Percentiles rank a stretch among this genome's conserved stretches.
Evolutionary conservation across 1,140 invertebrate genomes (phyloP).

Genomic region (Ceratina japonica): DNA sequence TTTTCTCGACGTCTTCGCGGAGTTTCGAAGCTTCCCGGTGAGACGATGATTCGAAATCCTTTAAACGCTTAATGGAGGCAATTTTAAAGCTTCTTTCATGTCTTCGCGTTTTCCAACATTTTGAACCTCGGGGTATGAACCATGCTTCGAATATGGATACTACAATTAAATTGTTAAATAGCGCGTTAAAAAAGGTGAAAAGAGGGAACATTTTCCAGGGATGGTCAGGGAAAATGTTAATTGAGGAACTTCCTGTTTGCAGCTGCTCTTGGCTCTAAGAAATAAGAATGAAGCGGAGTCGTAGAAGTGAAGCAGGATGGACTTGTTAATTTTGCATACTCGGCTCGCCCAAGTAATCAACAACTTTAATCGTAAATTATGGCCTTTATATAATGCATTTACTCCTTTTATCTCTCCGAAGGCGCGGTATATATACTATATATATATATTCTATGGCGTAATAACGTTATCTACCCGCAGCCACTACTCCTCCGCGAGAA

Average conservation of each 20-base stretch:
- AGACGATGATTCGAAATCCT: conserved; percentile 12
- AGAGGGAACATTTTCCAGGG: too few species aligned
- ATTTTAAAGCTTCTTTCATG: neutral
- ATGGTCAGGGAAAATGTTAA: too few species aligned
- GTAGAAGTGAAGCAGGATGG: conserved; percentile 14
- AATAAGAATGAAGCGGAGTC: neutral
- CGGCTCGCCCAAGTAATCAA: conserved; percentile 39
- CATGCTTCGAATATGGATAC: too few species aligned
- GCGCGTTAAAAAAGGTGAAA: too few species aligned
- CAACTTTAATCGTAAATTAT: conserved; percentile 50
- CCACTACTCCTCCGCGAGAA: conserved; percentile 13
- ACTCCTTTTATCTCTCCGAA: conserved; percentile 48
- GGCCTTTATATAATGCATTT: conserved; percentile 39
- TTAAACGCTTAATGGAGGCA: conserved; percentile 22
- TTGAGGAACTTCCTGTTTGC: too few species aligned
- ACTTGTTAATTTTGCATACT: conserved; percentile 43
- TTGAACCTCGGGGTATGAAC: too few species aligned
- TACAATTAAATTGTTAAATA: too few species aligned
- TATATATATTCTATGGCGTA: conserved; percentile 32
- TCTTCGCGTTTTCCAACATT: neutral
- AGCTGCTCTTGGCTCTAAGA: neutral
- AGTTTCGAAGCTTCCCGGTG: neutral
- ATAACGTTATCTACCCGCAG: conserved; percentile 48
- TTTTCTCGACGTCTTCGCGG: neutral
- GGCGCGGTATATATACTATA: conserved; percentile 20